phyloP scores from a whole-genome alignment of 2,113 vertebrate genomes.

The Melierax canorus region DNA sequence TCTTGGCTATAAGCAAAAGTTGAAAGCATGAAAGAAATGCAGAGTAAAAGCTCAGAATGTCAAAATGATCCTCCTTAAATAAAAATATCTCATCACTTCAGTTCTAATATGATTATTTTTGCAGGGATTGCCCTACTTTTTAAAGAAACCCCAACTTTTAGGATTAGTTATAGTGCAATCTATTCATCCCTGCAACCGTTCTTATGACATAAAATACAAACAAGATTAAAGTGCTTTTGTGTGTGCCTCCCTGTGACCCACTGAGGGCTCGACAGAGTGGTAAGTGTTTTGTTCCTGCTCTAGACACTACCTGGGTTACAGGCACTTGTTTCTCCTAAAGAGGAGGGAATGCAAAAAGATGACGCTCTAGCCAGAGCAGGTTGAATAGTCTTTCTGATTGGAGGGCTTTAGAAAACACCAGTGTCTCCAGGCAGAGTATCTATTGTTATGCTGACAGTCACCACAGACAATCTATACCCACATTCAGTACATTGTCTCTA shows the following conservation, averaged over 20 bases:
- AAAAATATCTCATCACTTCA: conserved; percentile 17
- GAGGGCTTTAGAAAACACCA: not conserved
- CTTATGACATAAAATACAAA: not conserved
- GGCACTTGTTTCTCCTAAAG: not conserved
- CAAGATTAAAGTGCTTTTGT: not conserved
- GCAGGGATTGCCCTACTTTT: not conserved
- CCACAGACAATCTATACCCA: not conserved
- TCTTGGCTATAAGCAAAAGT: not conserved
- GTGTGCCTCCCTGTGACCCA: not conserved
- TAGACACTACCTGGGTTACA: not conserved
- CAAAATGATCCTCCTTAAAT: conserved; percentile 26
- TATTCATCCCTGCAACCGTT: not conserved
- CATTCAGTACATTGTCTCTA: not conserved
- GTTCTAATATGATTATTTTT: conserved; percentile 36
- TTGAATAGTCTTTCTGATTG: not conserved
- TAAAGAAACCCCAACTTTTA: not conserved
- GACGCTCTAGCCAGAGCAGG: accelerated
- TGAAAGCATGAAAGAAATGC: conserved; percentile 6
- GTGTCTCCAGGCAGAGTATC: not conserved
- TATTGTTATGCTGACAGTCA: not conserved
- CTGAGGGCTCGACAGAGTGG: not conserved
- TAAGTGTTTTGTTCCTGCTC: not conserved
- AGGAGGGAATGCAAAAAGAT: not conserved
- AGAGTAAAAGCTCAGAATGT: conserved; percentile 7
- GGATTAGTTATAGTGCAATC: not conserved